Percentiles rank a stretch among this genome's conserved stretches.
These are phyloP conservation scores for Scaptomyza parva DNA, from an alignment of 2,888 invertebrate species.

Conservation along the genomic window DNA sequence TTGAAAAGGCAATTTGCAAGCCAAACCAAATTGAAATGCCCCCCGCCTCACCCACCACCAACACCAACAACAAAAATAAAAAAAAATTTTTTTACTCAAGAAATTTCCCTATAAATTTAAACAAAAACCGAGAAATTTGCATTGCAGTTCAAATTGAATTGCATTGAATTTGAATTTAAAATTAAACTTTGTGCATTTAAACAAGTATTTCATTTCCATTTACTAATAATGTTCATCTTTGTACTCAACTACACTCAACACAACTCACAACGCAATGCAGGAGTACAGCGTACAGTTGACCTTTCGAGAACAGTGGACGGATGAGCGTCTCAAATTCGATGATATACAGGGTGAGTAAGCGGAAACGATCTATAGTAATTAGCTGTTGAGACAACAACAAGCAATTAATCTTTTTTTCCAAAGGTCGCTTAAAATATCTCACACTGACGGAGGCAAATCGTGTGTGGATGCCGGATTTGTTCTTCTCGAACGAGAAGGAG, in stretches of 20 bases:
- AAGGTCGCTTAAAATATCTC: constrained; percentile 94
- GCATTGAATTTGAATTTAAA: constrained; percentile 30
- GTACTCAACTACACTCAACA: constrained; percentile 6
- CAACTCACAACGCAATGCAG: constrained; percentile 85
- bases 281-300: constrained; percentile 99
- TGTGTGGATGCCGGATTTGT: constrained; percentile 99
- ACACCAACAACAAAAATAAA: constrained; percentile 15
- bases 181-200: constrained; percentile 22
- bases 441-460: constrained; percentile 97
- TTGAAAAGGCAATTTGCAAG: constrained; percentile 56
- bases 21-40: constrained; percentile 57
- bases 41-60: constrained; percentile 51
- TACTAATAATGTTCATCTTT: constrained; percentile 50
- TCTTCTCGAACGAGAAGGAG: constrained; percentile 99
- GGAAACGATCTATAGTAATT: neutral
- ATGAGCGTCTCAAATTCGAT: constrained; percentile 95
- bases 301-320: constrained; percentile 98
- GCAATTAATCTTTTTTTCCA: neutral
- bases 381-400: neutral
- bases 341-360: constrained; percentile 90
- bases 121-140: constrained; percentile 62
- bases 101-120: constrained; percentile 50
- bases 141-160: constrained; percentile 71
- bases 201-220: constrained; percentile 21
- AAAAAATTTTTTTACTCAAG: constrained; percentile 26